These are phyloP conservation scores for Agrochola circellaris DNA, from an alignment of 2,888 invertebrate genomes.

Conservation along the genomic window DNA sequence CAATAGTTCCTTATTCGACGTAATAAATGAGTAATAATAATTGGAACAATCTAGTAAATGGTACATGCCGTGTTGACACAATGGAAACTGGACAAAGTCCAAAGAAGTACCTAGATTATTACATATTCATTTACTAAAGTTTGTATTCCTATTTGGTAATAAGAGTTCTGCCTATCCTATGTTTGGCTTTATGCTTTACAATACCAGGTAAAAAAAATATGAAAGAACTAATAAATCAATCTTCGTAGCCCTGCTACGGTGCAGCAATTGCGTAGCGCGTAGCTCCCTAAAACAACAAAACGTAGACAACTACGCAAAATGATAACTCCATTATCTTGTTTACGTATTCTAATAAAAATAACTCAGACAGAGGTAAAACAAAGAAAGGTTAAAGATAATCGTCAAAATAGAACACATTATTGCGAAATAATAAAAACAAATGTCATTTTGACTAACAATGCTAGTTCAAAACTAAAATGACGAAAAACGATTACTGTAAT, in stretches of 20 bases:
- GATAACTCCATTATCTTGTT: slow-evolving; percentile 61
- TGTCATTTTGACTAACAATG: slow-evolving; percentile 13
- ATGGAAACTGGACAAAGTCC: slow-evolving; percentile 10
- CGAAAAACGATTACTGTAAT: slow-evolving; percentile 46
- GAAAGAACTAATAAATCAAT: neutral
- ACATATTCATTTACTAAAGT: neutral
- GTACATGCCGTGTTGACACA: slow-evolving; percentile 19
- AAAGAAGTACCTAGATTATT: slow-evolving; percentile 1
- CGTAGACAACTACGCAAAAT: slow-evolving; percentile 29
- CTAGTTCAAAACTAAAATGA: slow-evolving; percentile 30
- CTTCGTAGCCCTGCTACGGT: slow-evolving; percentile 46
- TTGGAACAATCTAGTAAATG: slow-evolving; percentile 16
- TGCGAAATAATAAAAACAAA: slow-evolving; percentile 42
- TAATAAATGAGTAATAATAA: slow-evolving; percentile 57
- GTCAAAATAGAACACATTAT: slow-evolving; percentile 39
- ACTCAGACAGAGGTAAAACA: slow-evolving; percentile 55
- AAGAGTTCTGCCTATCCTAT: neutral
- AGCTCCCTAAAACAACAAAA: slow-evolving; percentile 18
- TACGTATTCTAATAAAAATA: slow-evolving; percentile 53
- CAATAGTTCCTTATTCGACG: slow-evolving; percentile 42
- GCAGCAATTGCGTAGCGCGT: slow-evolving; percentile 48
- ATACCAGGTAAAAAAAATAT: neutral
- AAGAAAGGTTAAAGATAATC: slow-evolving; percentile 51
- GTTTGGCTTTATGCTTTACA: neutral
- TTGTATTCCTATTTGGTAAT: neutral